Evolutionary conservation across 2,113 vertebrate genomes (phyloP).

Genomic region (Cariama cristata): DNA sequence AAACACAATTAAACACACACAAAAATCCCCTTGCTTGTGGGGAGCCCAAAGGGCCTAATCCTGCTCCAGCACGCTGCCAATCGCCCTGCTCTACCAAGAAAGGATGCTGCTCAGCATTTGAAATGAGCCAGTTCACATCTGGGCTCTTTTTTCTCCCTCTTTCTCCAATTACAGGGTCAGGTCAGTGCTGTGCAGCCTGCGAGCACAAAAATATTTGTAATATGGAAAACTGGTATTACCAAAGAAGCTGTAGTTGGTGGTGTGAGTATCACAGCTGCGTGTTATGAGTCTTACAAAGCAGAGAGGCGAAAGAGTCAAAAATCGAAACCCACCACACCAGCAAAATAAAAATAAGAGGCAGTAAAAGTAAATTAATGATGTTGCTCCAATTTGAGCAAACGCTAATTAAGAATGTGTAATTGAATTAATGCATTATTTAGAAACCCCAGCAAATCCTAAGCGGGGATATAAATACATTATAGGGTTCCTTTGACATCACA

Average conservation of each 20-base stretch:
- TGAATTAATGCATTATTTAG: conserved; percentile 52
- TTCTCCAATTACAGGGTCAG: neutral
- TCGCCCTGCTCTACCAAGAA: rapidly evolving
- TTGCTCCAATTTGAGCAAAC: conserved; percentile 27
- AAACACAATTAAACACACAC: neutral
- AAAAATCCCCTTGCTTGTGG: neutral
- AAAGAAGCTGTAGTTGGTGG: neutral
- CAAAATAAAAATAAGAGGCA: conserved; percentile 15
- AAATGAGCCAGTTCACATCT: neutral
- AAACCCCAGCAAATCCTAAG: neutral
- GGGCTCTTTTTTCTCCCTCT: conserved; percentile 6
- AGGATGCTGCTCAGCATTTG: neutral
- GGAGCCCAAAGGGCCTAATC: neutral
- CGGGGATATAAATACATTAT: neutral
- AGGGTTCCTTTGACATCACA: neutral
- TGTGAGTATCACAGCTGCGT: neutral
- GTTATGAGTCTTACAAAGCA: neutral
- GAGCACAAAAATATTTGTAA: neutral
- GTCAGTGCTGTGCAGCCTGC: neutral
- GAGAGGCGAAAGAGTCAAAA: neutral
- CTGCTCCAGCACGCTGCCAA: neutral
- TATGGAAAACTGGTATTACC: neutral
- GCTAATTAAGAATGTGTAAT: conserved; percentile 47
- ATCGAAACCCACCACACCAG: neutral
- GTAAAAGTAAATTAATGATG: conserved; percentile 26